Evolutionary conservation across 2,888 invertebrate genomes (phyloP), one percentile per base, ranked within the genome.

Genomic region (Zelleria hepariella): DNA sequence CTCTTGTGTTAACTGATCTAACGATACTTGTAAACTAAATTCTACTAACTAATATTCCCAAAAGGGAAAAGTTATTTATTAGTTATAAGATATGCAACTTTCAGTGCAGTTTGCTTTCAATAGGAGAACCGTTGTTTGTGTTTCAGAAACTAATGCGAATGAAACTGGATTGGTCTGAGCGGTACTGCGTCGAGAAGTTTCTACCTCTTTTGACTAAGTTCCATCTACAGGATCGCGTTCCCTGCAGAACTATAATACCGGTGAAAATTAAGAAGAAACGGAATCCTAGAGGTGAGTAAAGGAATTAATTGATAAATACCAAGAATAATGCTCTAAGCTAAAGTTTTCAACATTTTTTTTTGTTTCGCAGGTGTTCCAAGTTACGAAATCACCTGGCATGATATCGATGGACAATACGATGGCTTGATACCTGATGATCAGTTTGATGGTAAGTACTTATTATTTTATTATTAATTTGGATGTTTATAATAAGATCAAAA

Each of bases 141-240:
- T 78, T 81, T 55, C 71, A 94, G 94, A 91, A 91, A 77, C 90
- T 94, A 64, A 91, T 94, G 80, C 86, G 88, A 0, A 86, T 83
- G 61, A 91, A 93, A 67, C 75, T 96, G 58, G 91, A 91, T 64
- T 96, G 96, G 96, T 90, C 93, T 2, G 92, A 93, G 70, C 88
- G 92, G 27, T 95, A 96, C 73, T 91, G 93, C 48, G 93, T 95
- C 64, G 92, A 93, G 68, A 96, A 95, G 75, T 92, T 95, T 65
- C 84, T 95, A 60, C 94, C 95, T 0, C 73, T 96, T 52, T 74
- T 94, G 23, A 94, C 94, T 0, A 91, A 95, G 66, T 95, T 95
- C 95, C 94, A 95, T 70, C 78, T 94, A 25, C 75, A 90, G 62
- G 86, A 80, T n/a, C 62, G 70, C 18, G 77, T 86, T 1, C 68